Evolutionary conservation across 2,113 vertebrate genomes (phyloP).

Genomic region (Origma solitaria): DNA sequence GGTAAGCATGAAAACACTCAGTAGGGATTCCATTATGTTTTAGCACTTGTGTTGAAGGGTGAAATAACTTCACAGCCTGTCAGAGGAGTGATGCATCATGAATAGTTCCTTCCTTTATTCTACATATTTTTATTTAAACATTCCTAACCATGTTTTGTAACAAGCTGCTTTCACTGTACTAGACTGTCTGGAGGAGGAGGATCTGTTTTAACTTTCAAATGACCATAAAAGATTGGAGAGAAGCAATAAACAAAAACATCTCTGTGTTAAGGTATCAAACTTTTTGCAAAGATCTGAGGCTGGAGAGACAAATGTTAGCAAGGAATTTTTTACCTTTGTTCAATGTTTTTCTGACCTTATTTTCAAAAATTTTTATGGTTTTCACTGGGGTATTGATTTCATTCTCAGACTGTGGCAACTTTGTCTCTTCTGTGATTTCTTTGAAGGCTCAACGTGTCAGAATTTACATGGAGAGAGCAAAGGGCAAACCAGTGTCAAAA

Average conservation of each 20-base stretch:
- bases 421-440: background rate
- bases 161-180: constrained; percentile 17
- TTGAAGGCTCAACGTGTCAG: background rate
- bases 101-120: constrained; percentile 37
- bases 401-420: background rate
- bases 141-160: background rate
- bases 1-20: constrained; percentile 2
- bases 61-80: constrained; percentile 36
- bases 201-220: constrained; percentile 40
- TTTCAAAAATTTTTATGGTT: background rate
- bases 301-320: background rate
- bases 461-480: background rate
- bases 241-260: constrained; percentile 2
- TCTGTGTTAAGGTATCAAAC: constrained; percentile 8
- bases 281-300: background rate
- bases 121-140: constrained; percentile 20
- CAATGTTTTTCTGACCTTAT: background rate
- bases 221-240: constrained; percentile 23
- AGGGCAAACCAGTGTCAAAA: background rate
- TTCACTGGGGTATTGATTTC: background rate
- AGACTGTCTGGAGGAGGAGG: constrained; percentile 19
- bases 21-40: background rate
- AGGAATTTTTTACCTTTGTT: background rate
- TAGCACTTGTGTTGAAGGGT: constrained; percentile 20
- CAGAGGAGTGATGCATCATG: background rate